Percentiles rank a stretch among this genome's conserved stretches.
These are phyloP conservation scores for Drepanosiphum platanoidis DNA, from an alignment of 2,888 invertebrate genomes.

Conservation along the genomic window DNA sequence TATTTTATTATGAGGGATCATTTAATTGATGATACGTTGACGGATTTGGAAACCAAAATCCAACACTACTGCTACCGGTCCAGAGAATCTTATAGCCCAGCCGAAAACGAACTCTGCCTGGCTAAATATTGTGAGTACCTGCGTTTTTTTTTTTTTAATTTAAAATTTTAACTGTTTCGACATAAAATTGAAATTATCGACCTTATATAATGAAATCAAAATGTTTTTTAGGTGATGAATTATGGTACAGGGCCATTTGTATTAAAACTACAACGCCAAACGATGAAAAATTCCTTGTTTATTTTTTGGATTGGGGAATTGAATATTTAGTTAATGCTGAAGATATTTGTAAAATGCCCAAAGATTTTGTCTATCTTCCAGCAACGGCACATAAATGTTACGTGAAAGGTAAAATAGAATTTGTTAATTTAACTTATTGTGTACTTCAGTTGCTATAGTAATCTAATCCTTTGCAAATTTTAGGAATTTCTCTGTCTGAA, in stretches of 20 bases:
- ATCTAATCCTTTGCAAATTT: neutral
- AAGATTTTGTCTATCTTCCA: constrained; percentile 49
- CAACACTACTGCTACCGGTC: constrained; percentile 12
- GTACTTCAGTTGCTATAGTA: too few species aligned
- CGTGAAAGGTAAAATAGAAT: constrained; percentile 29
- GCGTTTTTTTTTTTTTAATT: neutral
- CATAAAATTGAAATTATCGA: neutral
- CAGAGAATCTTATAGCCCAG: neutral
- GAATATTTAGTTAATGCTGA: constrained; percentile 2
- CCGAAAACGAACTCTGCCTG: constrained; percentile 26
- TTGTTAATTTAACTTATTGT: too few species aligned
- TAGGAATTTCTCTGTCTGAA: neutral
- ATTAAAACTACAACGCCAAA: neutral
- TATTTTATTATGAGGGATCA: constrained; percentile 49
- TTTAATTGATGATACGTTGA: constrained; percentile 27
- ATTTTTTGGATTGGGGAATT: constrained; percentile 53
- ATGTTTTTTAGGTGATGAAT: constrained; percentile 5
- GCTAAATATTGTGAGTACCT: constrained; percentile 35
- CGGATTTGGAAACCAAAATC: constrained; percentile 45
- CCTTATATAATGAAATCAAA: too few species aligned
- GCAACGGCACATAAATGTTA: constrained; percentile 44
- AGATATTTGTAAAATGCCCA: constrained; percentile 25
- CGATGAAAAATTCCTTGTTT: neutral
- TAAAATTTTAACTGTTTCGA: too few species aligned
- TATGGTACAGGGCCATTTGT: constrained; percentile 54